These are phyloP conservation scores for Meriones unguiculatus DNA, from an alignment of 2,113 vertebrate species.

Conservation along the genomic window DNA sequence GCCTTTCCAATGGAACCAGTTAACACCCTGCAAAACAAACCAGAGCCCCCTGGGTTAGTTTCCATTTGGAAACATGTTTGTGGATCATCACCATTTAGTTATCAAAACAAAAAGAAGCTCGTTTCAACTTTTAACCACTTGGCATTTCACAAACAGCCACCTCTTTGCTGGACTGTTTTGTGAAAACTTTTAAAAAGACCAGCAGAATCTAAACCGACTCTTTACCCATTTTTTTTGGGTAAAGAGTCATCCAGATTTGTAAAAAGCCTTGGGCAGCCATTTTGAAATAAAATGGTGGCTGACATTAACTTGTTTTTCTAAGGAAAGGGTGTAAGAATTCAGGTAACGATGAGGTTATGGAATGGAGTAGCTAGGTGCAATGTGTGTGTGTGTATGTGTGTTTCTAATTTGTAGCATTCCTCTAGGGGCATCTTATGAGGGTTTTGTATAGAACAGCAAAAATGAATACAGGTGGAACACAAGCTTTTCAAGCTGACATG, in stretches of 20 bases:
- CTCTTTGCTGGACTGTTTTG: neutral
- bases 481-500: neutral
- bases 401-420: neutral
- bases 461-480: neutral
- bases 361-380: neutral
- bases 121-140: neutral
- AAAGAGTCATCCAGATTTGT: neutral
- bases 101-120: neutral
- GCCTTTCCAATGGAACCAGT: conserved; percentile 99
- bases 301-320: neutral
- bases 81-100: neutral
- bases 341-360: neutral
- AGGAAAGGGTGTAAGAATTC: neutral
- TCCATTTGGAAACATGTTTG: neutral
- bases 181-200: neutral
- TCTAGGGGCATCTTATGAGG: neutral
- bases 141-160: neutral
- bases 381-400: neutral
- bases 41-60: neutral
- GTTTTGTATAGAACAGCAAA: neutral
- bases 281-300: neutral
- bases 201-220: neutral
- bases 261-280: neutral
- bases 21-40: conserved; percentile 91
- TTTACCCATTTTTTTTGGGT: neutral